Conservation (phyloP, 2,888 invertebrate species). For the Notodonta ziczac region DNA sequence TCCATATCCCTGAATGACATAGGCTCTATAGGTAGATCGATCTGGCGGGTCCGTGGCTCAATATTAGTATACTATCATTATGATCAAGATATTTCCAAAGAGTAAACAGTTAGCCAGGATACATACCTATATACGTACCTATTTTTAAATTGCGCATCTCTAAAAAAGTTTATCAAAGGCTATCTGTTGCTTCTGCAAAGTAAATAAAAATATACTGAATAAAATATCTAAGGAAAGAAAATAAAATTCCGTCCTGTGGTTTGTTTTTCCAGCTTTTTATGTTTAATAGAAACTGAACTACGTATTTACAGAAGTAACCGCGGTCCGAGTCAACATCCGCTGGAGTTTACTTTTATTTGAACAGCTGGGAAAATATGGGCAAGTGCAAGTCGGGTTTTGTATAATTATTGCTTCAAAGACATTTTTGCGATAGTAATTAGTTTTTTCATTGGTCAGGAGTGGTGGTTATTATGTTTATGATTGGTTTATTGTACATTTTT, state of each 20-base stretch:
- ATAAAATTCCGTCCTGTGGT: conserved; percentile 16
- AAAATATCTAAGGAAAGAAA: conserved; percentile 13
- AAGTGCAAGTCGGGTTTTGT: conserved; percentile 23
- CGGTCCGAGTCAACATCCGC: conserved; percentile 39
- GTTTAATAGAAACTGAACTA: conserved; percentile 31
- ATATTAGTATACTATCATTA: too few relatives aligned
- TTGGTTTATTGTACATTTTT: too few relatives aligned
- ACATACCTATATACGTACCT: neutral
- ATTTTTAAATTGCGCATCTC: neutral
- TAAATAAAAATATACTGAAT: conserved; percentile 15
- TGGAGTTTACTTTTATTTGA: conserved; percentile 44
- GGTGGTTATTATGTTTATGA: too few relatives aligned
- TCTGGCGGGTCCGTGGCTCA: too few relatives aligned
- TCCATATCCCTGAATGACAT: too few relatives aligned
- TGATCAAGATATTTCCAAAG: too few relatives aligned
- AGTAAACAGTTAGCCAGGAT: too few relatives aligned
- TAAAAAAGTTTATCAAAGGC: neutral
- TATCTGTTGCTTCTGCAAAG: conserved; percentile 9
- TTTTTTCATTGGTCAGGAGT: too few relatives aligned
- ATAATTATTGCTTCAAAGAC: neutral
- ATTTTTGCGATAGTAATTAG: neutral
- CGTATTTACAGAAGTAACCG: conserved; percentile 40
- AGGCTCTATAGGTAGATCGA: too few relatives aligned
- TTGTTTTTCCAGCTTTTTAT: conserved; percentile 25
- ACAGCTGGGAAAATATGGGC: conserved; percentile 44